Evolutionary conservation across 2,797 vertebrate genomes (phyloP).

Genomic region (Sitta carolinensis): DNA sequence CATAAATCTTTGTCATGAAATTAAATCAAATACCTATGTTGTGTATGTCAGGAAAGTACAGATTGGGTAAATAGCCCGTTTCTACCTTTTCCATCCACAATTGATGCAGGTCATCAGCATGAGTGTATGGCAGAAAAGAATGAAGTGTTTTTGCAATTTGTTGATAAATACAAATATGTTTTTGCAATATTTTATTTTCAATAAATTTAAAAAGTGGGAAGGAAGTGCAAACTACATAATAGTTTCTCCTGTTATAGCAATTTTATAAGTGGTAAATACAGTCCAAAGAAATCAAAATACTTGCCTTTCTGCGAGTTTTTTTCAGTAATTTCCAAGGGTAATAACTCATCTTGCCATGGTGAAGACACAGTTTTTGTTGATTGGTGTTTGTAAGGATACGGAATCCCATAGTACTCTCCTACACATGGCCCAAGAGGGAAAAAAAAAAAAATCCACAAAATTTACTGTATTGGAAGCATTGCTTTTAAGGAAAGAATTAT

Average conservation of each 20-base stretch:
- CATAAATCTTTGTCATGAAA: not conserved
- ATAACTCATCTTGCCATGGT: slow-evolving; percentile 36
- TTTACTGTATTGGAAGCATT: not conserved
- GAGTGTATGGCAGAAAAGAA: not conserved
- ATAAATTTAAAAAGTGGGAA: not conserved
- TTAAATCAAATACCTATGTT: not conserved
- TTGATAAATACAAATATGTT: not conserved
- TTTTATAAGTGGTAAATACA: not conserved
- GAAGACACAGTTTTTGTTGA: slow-evolving; percentile 17
- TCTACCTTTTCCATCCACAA: not conserved
- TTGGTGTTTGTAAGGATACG: slow-evolving; percentile 14
- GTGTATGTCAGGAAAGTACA: not conserved
- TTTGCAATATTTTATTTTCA: not conserved
- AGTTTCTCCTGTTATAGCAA: not conserved
- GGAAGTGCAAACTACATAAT: not conserved
- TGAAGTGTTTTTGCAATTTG: not conserved
- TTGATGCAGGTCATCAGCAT: not conserved
- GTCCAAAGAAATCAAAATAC: not conserved
- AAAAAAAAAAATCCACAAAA: not conserved
- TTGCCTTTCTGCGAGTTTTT: slow-evolving; percentile 73
- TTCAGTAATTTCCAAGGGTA: slow-evolving; percentile 50
- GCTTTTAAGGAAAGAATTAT: not conserved
- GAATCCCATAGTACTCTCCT: slow-evolving; percentile 77
- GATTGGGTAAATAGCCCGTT: not conserved
- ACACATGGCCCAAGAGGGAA: not conserved